Percentiles rank a stretch among this genome's conserved stretches.
phyloP scores from a whole-genome alignment of 2,888 invertebrate species.

The Tipula vernalis region DNA sequence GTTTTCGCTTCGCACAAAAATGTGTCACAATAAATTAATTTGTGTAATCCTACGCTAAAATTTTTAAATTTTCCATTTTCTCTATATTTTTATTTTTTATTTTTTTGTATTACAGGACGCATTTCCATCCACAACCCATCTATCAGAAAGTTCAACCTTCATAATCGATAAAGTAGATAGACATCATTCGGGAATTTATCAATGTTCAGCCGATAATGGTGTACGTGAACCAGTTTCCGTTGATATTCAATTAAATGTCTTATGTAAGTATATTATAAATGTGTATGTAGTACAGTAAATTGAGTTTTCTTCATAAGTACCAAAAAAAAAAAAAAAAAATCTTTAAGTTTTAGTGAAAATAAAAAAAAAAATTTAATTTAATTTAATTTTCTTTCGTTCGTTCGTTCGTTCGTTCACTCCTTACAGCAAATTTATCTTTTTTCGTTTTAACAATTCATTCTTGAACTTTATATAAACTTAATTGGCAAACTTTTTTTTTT shows the following conservation, averaged over 20 bases:
- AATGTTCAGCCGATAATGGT: slow-evolving; percentile 41
- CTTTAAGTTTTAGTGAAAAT: neutral
- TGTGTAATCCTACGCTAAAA: neutral
- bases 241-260: slow-evolving; percentile 39
- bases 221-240: slow-evolving; percentile 40
- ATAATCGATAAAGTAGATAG: slow-evolving; percentile 40
- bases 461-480: neutral
- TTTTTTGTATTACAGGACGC: slow-evolving; percentile 22
- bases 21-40: neutral
- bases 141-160: slow-evolving; percentile 38
- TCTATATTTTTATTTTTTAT: neutral
- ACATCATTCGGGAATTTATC: slow-evolving; percentile 40
- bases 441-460: neutral
- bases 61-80: neutral
- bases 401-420: neutral
- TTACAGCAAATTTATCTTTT: neutral
- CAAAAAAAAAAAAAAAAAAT: neutral
- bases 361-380: neutral
- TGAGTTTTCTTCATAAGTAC: neutral
- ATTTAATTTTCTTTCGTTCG: neutral
- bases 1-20: neutral
- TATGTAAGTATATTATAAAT: slow-evolving; percentile 34
- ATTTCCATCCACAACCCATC: slow-evolving; percentile 34
- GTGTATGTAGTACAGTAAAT: neutral
- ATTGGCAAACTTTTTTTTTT: slow-evolving; percentile 5